Conservation (phyloP, 2,113 vertebrate genomes). For the Rissa tridactyla region DNA sequence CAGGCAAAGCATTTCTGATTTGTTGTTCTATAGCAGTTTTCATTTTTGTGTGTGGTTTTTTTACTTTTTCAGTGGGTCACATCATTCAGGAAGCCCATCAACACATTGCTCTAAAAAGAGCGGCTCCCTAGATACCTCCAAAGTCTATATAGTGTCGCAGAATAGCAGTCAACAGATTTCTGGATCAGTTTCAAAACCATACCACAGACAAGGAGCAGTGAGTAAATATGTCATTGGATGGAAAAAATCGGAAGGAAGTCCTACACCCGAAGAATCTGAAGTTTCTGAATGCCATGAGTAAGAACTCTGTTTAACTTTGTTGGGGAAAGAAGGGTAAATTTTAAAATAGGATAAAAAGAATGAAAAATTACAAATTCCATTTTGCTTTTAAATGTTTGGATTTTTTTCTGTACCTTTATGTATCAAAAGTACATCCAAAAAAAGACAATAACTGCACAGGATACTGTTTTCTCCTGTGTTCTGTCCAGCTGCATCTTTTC, state of each 20-base stretch:
- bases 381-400: background rate
- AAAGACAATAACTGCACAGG: background rate
- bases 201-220: conserved; percentile 77
- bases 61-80: conserved; percentile 83
- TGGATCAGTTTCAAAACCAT: conserved; percentile 79
- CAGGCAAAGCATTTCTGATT: background rate
- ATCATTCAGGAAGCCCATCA: conserved; percentile 90
- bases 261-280: conserved; percentile 84
- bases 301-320: background rate
- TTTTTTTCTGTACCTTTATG: background rate
- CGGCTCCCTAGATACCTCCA: conserved; percentile 88
- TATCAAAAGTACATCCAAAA: background rate
- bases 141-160: conserved; percentile 90
- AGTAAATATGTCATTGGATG: conserved; percentile 82
- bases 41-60: background rate
- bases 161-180: conserved; percentile 72
- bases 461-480: background rate
- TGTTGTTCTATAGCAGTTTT: background rate
- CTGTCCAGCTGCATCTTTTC: background rate
- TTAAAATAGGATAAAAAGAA: background rate
- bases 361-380: background rate
- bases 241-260: conserved; percentile 83
- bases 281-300: conserved; percentile 87
- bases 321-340: background rate
- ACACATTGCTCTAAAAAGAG: conserved; percentile 83